Conservation (phyloP, 1,140 invertebrate species). For the Lepidurus packardi region DNA sequence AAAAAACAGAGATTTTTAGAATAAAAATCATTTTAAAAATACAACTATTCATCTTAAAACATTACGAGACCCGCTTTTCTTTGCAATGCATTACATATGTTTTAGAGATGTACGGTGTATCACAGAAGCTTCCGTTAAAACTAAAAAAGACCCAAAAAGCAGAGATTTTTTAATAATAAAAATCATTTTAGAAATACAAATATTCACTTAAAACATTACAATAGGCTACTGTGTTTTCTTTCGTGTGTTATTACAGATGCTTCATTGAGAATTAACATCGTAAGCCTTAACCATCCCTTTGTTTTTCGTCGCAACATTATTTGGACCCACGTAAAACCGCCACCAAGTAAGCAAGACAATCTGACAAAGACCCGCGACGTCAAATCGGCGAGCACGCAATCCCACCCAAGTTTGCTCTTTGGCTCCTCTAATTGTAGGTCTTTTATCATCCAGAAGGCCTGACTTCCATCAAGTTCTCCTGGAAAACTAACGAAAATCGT, state of each 20-base stretch:
- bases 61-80: not conserved
- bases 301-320: not conserved
- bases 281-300: not conserved
- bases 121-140: too few species aligned
- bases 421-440: constrained; percentile 1
- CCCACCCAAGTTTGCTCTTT: constrained; percentile 9
- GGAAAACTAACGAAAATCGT: not conserved
- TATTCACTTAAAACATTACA: not conserved
- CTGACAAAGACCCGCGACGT: not conserved
- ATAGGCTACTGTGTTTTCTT: too few species aligned
- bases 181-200: not conserved
- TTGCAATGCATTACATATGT: not conserved
- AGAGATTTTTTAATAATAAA: not conserved
- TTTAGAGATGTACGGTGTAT: too few species aligned
- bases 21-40: not conserved
- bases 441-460: not conserved
- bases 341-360: not conserved
- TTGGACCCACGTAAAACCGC: not conserved
- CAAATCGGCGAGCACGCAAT: constrained; percentile 3
- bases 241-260: not conserved
- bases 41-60: not conserved
- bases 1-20: not conserved
- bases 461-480: not conserved
- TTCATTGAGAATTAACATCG: not conserved
- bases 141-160: too few species aligned